A percentile compares a stretch with the other conserved stretches of the same genome.
Conservation (phyloP, 2,888 invertebrate species). For the Trisateles emortualis region DNA sequence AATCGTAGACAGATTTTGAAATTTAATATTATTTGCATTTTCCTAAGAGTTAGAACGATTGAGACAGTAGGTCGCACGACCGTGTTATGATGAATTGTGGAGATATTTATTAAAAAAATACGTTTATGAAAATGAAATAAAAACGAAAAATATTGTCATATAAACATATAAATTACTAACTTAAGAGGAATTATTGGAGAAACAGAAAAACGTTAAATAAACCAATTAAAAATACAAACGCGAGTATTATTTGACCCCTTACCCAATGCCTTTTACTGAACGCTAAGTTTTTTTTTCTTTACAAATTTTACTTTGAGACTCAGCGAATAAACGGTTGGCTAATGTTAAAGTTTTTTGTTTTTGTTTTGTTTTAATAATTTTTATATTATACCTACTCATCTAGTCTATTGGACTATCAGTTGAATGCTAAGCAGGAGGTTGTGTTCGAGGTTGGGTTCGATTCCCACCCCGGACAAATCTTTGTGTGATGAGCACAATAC, state of each 20-base stretch:
- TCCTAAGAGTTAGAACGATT: conserved; percentile 86
- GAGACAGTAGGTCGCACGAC: conserved; percentile 86
- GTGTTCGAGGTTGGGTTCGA: too few species aligned
- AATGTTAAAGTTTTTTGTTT: too few species aligned
- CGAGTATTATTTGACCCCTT: conserved; percentile 66
- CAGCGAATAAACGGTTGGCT: too few species aligned
- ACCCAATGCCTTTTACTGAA: neutral
- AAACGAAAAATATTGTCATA: conserved; percentile 86
- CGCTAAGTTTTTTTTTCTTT: too few species aligned
- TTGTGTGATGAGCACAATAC: too few species aligned
- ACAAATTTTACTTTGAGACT: neutral
- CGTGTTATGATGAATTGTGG: conserved; percentile 85
- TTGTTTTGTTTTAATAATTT: too few species aligned
- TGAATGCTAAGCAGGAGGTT: too few species aligned
- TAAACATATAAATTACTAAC: conserved; percentile 86
- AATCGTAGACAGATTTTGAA: conserved; percentile 84
- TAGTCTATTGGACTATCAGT: too few species aligned
- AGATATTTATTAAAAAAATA: conserved; percentile 86
- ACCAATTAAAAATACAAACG: conserved; percentile 83
- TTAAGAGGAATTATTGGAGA: conserved; percentile 86
- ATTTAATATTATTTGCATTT: conserved; percentile 86
- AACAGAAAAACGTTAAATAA: conserved; percentile 86
- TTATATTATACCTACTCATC: too few species aligned
- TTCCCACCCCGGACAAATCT: too few species aligned
- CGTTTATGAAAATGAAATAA: conserved; percentile 86